These are phyloP conservation scores for Phymanthus crucifer DNA, from an alignment of 92 coral and sea anemone species.

Conservation along the genomic window DNA sequence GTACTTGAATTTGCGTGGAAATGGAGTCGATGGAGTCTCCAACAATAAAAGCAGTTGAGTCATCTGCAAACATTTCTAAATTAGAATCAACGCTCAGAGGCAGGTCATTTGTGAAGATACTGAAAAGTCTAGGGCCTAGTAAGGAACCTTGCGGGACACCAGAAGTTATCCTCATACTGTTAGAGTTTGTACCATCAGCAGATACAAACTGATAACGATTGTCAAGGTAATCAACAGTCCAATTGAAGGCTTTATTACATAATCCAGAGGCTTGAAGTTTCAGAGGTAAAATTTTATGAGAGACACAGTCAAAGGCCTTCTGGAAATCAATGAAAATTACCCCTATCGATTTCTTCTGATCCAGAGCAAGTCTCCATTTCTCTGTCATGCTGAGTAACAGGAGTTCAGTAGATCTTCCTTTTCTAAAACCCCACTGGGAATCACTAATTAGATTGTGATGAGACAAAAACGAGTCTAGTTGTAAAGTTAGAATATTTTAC, in stretches of 20 bases:
- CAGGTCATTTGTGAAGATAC: not conserved
- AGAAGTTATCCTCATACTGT: not conserved
- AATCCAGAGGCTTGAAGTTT: slow-evolving; percentile 45
- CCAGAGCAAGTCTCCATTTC: slow-evolving; percentile 7
- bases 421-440: slow-evolving; percentile 39
- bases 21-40: slow-evolving; percentile 20
- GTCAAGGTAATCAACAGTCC: slow-evolving; percentile 19
- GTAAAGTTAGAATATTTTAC: too few species aligned
- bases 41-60: slow-evolving; percentile 22
- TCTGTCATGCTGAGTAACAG: not conserved
- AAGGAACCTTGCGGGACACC: too few species aligned
- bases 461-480: slow-evolving; percentile 19
- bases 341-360: slow-evolving; percentile 2
- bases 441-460: slow-evolving; percentile 15
- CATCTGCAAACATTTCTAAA: slow-evolving; percentile 26
- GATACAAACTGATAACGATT: slow-evolving; percentile 3
- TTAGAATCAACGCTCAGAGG: slow-evolving; percentile 11
- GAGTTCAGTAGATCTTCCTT: slow-evolving; percentile 1
- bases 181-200: not conserved
- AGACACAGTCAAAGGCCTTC: slow-evolving; percentile 43
- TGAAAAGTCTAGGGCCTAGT: not conserved
- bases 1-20: slow-evolving; percentile 17
- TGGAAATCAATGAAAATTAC: slow-evolving; percentile 26
- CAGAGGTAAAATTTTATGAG: slow-evolving; percentile 7
- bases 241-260: slow-evolving; percentile 22